Evolutionary conservation across 2,113 vertebrate genomes (phyloP), one percentile per base, ranked within the genome.

Genomic region (Halcyon senegalensis): DNA sequence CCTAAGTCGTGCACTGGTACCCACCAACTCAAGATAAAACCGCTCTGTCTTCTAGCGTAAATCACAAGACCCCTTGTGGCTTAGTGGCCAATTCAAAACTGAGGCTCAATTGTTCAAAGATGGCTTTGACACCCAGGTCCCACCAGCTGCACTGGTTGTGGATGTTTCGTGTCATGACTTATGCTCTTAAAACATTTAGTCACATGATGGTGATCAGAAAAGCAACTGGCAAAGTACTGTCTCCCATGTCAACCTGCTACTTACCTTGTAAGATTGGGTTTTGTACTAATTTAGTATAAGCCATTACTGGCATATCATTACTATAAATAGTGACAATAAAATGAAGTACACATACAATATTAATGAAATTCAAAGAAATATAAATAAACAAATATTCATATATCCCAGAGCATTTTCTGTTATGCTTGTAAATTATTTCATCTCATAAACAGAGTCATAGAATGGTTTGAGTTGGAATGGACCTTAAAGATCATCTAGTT

Each of bases 11-110:
- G n/a, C 30, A 11, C 25, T 75, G 10, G 4, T 41, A 53, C 28
- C 41, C 46, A 81, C 28, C 0, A 0, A 58, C 50, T 73, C 43
- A 44, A 76, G 44, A 24, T 19, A 48, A 68, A 89, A 79, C 0
- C 4, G 25, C 10, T 17, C 48, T 80, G 72, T 21, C 14, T 69
- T 73, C 43, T n/a, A 67, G 18, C 31, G 8, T 18, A 85, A 76
- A 12, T 73, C 6, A 1, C 23, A 76, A 53, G 21, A 31, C 9
- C 79, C 20, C 8, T 58, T 72, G 41, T 79, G 62, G 15, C 39
- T 83, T 51, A 69, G 15, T 25, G 6, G 13, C 15, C 73, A 25
- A 37, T 46, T 73, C 39, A 84, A 80, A 92, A 69, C 13, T 20
- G 58, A 90, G 46, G 8, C 24, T 83, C 41, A 69, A 50, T 31